These are phyloP conservation scores for Macrostomum cliftonense DNA, from an alignment of 2,888 invertebrate species.

Conservation along the genomic window DNA sequence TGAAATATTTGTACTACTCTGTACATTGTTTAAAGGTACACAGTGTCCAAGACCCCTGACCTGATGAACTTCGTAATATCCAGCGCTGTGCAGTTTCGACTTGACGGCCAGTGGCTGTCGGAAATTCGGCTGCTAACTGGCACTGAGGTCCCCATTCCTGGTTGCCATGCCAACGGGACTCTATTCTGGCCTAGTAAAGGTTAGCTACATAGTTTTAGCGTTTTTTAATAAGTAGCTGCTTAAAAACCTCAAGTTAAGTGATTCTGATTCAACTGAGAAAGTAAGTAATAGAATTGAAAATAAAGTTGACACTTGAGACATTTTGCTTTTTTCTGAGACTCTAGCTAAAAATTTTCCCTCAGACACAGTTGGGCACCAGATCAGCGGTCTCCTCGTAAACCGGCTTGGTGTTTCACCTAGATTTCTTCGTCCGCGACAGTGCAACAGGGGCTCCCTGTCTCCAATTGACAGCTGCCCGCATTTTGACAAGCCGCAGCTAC, in stretches of 20 bases:
- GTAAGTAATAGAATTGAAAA: too few relatives aligned
- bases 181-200: background rate
- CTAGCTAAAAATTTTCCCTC: too few relatives aligned
- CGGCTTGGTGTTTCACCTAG: too few relatives aligned
- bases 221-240: too few relatives aligned
- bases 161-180: background rate
- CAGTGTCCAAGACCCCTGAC: background rate
- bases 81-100: background rate
- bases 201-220: too few relatives aligned
- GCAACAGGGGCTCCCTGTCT: background rate
- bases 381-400: too few relatives aligned
- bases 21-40: background rate
- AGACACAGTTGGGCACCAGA: too few relatives aligned
- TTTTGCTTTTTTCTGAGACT: too few relatives aligned
- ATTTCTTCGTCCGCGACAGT: background rate
- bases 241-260: too few relatives aligned
- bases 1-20: too few relatives aligned
- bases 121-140: background rate
- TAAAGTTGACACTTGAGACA: too few relatives aligned
- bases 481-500: background rate
- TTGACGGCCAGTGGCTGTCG: background rate
- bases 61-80: background rate
- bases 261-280: too few relatives aligned
- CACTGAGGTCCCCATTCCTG: conserved; percentile 1
- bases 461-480: background rate